A percentile compares a stretch with the other conserved stretches of the same genome.
Conservation (phyloP, 2,888 invertebrate genomes). For the Liopterus haemorrhoidalis region DNA sequence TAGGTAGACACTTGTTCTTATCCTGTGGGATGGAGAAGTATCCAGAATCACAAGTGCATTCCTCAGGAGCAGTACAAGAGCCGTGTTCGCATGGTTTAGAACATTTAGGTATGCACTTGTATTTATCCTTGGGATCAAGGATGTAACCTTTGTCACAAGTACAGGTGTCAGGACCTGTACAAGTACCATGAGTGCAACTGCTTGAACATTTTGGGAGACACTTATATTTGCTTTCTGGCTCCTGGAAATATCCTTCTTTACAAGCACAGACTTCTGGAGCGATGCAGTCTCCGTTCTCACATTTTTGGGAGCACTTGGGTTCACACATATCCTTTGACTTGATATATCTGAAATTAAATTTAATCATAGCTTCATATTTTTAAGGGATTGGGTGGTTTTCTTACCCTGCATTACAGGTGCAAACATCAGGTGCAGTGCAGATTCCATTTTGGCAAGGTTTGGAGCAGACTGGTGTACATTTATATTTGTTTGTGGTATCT, state of each 20-base stretch:
- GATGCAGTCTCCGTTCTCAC: constrained; percentile 60
- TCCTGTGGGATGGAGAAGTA: constrained; percentile 19
- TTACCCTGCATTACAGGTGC: constrained; percentile 38
- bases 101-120: constrained; percentile 34
- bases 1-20: constrained; percentile 25
- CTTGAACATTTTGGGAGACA: constrained; percentile 51
- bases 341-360: too few species aligned
- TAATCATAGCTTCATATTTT: too few species aligned
- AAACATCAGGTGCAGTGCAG: constrained; percentile 41
- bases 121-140: constrained; percentile 13
- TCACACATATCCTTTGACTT: constrained; percentile 42
- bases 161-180: constrained; percentile 49
- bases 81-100: constrained; percentile 43
- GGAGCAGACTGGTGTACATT: constrained; percentile 34
- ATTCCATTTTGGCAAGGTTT: constrained; percentile 39
- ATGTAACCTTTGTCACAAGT: constrained; percentile 42
- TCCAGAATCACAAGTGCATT: constrained; percentile 30
- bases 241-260: too few species aligned
- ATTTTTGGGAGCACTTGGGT: constrained; percentile 54
- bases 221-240: too few species aligned
- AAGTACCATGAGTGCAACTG: constrained; percentile 46
- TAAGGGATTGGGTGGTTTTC: too few species aligned
- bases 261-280: too few species aligned
- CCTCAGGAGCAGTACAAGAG: constrained; percentile 46
- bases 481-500: constrained; percentile 6